Base-by-base conservation (phyloP, 2,113 vertebrate species). In the Nycticryphes semicollaris region DNA sequence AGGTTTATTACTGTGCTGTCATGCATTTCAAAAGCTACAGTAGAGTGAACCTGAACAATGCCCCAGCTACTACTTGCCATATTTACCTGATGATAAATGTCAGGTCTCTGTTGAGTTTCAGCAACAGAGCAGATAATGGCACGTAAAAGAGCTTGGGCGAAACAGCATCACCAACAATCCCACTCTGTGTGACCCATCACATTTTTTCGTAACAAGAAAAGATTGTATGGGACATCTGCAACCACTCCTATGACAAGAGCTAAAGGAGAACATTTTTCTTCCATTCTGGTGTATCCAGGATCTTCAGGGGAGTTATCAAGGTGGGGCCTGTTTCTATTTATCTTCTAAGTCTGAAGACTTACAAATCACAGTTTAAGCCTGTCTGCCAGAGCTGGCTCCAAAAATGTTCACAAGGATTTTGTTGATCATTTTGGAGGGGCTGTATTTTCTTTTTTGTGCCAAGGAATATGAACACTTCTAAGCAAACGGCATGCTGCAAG, bases 71-170 rank as follows among this genome's bases (percentile, higher is more conserved):
- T 57, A 31, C 73, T 93, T 90, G 84, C 85, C 74, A 84, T 90
- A 94, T 91, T 94, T 96, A 86, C 81, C 64, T 57, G 81, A 66
- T 69, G 82, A 93, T 88, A 90, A 84, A 96, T 90, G 73, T 76
- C 72, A 70, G 48, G 68, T 80, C 43, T 94, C 76, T 51, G 43
- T 24, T 84, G 95, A 84, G 21, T 77, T 94, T 56, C 64, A 73
- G 64, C 64, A 67, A 33, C 48, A 54, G 48, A 90, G 48, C 45
- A 89, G 59, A 62, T 64, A 92, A 80, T 51, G 51, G 48, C 56
- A 54, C 81, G 56, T 30, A 57, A 79, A 96, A 80, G 73, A 89
- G 35, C 67, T 69, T 77, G 69, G 8, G 19, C 87, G 39, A 78
- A 81, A 64, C 39, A 72, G 39, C 68, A 37, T 75, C 48, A 60